These are phyloP conservation scores for Meganola albula DNA, from an alignment of 2,888 invertebrate species.

Conservation along the genomic window DNA sequence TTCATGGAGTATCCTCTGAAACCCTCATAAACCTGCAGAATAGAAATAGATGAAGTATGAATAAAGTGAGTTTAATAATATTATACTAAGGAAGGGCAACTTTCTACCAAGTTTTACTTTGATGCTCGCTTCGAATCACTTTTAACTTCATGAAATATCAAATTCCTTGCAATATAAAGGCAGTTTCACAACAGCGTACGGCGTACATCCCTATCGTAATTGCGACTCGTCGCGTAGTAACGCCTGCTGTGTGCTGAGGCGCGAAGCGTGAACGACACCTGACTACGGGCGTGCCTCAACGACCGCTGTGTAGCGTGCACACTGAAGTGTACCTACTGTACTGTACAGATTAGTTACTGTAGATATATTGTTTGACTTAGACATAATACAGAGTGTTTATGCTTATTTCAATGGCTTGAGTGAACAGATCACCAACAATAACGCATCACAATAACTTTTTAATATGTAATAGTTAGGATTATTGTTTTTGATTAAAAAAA, in stretches of 20 bases:
- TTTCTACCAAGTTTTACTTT: too few relatives aligned
- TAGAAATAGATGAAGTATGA: too few relatives aligned
- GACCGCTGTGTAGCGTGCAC: constrained; percentile 13
- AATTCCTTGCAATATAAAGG: constrained; percentile 10
- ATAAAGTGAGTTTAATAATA: too few relatives aligned
- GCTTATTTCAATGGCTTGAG: too few relatives aligned
- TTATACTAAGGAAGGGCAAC: too few relatives aligned
- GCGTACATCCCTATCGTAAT: constrained; percentile 12
- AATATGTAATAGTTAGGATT: too few relatives aligned
- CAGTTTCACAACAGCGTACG: constrained; percentile 18
- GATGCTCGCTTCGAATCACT: too few relatives aligned
- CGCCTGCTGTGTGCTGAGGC: constrained; percentile 31
- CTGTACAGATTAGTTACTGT: constrained; percentile 8
- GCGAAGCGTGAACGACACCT: constrained; percentile 48
- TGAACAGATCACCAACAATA: too few relatives aligned
- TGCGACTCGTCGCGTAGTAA: constrained; percentile 35
- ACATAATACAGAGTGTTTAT: neutral
- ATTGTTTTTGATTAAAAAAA: too few relatives aligned
- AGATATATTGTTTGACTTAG: neutral
- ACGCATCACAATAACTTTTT: too few relatives aligned
- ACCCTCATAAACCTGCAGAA: too few relatives aligned
- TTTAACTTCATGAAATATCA: constrained; percentile 5
- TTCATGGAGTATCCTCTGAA: too few relatives aligned
- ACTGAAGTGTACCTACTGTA: constrained; percentile 12
- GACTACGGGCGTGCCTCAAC: constrained; percentile 24